Percentiles rank a stretch among this genome's conserved stretches.
phyloP scores from a whole-genome alignment of 2,888 invertebrate species.

The Rhagium mordax region DNA sequence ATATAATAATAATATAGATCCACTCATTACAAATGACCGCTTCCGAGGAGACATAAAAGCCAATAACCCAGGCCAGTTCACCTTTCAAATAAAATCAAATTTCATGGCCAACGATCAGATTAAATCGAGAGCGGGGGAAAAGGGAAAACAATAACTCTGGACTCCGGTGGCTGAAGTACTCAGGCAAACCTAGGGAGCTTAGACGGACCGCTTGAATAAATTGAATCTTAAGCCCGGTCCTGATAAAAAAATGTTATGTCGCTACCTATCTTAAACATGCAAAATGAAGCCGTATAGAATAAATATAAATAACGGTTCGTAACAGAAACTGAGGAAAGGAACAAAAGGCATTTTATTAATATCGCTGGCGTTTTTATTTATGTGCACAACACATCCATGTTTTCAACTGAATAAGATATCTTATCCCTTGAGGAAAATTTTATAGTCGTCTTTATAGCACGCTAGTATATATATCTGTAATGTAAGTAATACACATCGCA shows the following conservation, averaged over 20 bases:
- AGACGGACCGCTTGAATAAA: constrained; percentile 57
- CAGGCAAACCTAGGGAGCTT: constrained; percentile 42
- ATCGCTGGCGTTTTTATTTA: neutral
- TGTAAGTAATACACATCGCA: no score
- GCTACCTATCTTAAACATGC: constrained; percentile 55
- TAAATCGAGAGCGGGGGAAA: constrained; percentile 50
- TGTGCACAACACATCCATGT: constrained; percentile 1
- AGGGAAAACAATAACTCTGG: constrained; percentile 48
- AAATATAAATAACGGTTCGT: constrained; percentile 35
- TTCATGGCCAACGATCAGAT: constrained; percentile 61
- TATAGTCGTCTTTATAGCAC: no score
- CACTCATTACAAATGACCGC: constrained; percentile 41
- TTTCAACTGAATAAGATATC: neutral
- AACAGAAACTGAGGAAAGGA: neutral
- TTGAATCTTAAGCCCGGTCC: constrained; percentile 61
- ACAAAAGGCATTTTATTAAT: constrained; percentile 7
- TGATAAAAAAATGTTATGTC: constrained; percentile 60
- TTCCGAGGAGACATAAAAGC: constrained; percentile 52
- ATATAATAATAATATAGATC: constrained; percentile 22
- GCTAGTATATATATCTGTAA: no score
- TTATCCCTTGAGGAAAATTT: neutral
- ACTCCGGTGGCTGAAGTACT: constrained; percentile 11
- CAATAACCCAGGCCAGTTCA: constrained; percentile 53
- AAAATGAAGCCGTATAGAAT: constrained; percentile 48
- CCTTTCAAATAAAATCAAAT: constrained; percentile 60